Percentiles rank a stretch among this genome's conserved stretches.
Conservation (phyloP, 2,888 invertebrate genomes). For the Camponotus fellah region DNA sequence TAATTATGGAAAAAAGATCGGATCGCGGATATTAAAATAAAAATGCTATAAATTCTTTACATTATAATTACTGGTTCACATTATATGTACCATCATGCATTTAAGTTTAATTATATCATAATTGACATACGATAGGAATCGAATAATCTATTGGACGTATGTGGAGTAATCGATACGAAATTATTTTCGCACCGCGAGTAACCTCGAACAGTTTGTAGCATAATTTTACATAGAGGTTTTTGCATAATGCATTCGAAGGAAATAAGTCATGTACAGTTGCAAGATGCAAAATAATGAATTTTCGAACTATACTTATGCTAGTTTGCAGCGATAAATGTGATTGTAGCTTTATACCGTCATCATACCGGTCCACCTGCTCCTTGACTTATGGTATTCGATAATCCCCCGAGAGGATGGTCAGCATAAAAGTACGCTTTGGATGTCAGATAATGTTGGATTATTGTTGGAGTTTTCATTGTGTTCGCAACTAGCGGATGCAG, state of each 20-base stretch:
- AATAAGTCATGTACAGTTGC: not conserved
- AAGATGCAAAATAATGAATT: not conserved
- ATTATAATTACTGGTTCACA: no score
- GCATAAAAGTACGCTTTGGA: not conserved
- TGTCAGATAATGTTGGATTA: conserved; percentile 19
- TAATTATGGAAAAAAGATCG: not conserved
- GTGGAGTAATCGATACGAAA: not conserved
- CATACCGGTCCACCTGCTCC: conserved; percentile 27
- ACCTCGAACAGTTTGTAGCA: not conserved
- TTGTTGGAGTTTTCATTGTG: not conserved
- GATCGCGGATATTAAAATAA: not conserved
- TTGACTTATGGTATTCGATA: conserved; percentile 11
- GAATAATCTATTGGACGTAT: not conserved
- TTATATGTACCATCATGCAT: no score
- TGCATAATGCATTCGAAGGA: conserved; percentile 11
- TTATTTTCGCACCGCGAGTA: not conserved
- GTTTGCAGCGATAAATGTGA: not conserved
- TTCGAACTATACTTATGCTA: not conserved
- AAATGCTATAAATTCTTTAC: no score
- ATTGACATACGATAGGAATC: conserved; percentile 4
- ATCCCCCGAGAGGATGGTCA: not conserved
- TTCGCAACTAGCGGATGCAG: not conserved
- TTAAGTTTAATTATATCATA: not conserved
- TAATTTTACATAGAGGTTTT: not conserved
- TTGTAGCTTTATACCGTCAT: not conserved